phyloP scores from a whole-genome alignment of 2,797 vertebrate genomes.

The Tympanoctomys barrerae region DNA sequence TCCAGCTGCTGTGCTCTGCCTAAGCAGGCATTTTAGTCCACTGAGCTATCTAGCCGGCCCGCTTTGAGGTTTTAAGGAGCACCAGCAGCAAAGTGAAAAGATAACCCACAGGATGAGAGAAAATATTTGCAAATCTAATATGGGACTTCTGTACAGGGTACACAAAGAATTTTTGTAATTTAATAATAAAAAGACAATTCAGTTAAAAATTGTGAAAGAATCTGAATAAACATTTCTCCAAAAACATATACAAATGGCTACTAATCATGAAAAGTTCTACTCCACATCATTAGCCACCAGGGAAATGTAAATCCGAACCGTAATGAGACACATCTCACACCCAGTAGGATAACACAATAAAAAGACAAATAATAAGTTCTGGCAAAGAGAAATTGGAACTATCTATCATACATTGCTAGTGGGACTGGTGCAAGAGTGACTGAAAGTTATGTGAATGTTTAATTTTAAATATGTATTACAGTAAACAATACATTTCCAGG shows the following conservation, averaged over 20 bases:
- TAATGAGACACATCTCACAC: not conserved
- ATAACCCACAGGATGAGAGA: not conserved
- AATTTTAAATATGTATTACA: not conserved
- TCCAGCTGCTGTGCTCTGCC: too few relatives aligned
- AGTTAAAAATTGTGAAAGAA: not conserved
- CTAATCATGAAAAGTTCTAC: not conserved
- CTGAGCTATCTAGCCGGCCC: not conserved
- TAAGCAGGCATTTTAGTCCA: too few relatives aligned
- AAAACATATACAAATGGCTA: not conserved
- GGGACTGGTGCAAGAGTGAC: not conserved
- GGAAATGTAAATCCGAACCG: not conserved
- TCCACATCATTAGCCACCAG: not conserved
- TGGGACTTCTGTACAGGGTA: not conserved
- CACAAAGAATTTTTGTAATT: not conserved
- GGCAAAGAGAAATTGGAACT: not conserved
- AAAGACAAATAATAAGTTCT: not conserved
- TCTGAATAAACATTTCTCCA: not conserved
- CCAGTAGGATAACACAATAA: not conserved
- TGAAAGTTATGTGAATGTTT: not conserved
- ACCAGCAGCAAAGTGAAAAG: not conserved
- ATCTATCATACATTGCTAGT: not conserved
- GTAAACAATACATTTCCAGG: not conserved
- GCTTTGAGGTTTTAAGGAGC: not conserved
- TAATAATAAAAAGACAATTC: not conserved
- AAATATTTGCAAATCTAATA: not conserved